Evolutionary conservation across 2,113 vertebrate species (phyloP).

Genomic region (Phalacrocorax brasilianus): DNA sequence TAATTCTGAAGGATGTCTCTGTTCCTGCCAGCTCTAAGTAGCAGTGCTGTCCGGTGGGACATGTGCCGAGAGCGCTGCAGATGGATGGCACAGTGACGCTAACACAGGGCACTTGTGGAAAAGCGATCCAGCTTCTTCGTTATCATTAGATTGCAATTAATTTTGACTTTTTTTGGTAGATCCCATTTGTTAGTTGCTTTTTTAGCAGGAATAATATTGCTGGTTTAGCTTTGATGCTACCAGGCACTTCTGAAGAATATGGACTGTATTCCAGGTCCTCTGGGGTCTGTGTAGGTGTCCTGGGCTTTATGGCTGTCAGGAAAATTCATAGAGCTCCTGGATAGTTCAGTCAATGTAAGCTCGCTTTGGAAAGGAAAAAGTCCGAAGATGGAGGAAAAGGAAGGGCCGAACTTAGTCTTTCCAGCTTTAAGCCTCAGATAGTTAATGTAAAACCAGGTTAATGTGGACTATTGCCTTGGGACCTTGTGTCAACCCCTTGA

Average conservation of each 20-base stretch:
- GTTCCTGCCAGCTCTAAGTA: background rate
- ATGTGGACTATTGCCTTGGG: background rate
- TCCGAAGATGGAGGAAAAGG: background rate
- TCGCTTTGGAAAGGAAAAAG: background rate
- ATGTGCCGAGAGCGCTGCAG: rapidly evolving
- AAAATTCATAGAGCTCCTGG: background rate
- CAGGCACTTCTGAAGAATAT: background rate
- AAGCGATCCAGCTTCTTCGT: background rate
- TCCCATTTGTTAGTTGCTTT: background rate
- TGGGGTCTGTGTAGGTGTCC: background rate
- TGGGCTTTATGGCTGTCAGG: background rate
- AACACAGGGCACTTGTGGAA: background rate
- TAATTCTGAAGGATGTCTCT: background rate
- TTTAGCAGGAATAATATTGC: background rate
- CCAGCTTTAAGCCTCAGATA: background rate
- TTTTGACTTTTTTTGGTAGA: background rate
- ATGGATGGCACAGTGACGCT: background rate
- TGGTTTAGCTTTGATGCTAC: background rate
- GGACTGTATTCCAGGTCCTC: background rate
- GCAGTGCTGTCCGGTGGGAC: background rate
- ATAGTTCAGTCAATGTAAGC: background rate
- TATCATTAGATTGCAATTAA: background rate
- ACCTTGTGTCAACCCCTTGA: background rate
- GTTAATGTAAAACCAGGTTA: background rate
- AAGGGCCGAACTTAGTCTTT: background rate